These are phyloP conservation scores for Trachymyrmex cornetzi DNA, from an alignment of 1,140 invertebrate species.

Conservation along the genomic window DNA sequence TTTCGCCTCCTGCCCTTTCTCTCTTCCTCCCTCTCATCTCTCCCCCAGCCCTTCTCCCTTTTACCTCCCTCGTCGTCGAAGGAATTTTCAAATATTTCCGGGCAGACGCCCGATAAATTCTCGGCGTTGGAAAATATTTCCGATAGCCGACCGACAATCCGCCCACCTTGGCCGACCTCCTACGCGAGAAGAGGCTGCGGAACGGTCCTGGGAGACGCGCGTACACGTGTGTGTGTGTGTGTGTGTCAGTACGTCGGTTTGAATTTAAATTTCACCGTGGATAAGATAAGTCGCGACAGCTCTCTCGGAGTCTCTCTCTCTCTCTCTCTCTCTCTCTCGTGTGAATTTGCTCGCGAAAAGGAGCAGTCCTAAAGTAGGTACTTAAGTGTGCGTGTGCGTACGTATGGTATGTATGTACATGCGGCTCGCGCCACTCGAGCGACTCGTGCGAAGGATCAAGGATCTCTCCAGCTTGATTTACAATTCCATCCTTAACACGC, in stretches of 20 bases:
- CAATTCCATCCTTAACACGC: constrained; percentile 57
- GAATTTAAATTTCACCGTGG: constrained; percentile 77
- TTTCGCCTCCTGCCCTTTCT: constrained; percentile 24
- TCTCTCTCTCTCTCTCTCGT: background rate
- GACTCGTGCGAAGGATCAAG: constrained; percentile 44
- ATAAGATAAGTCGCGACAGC: constrained; percentile 72
- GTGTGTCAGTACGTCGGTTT: constrained; percentile 9
- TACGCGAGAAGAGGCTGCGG: constrained; percentile 63
- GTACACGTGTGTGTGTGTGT: too few species aligned
- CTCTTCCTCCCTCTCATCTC: background rate
- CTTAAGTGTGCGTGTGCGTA: constrained; percentile 18
- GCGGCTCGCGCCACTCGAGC: constrained; percentile 7
- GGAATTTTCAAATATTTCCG: constrained; percentile 83
- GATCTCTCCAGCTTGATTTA: constrained; percentile 63
- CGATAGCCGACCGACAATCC: constrained; percentile 79
- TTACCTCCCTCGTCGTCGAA: constrained; percentile 69
- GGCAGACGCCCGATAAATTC: constrained; percentile 83
- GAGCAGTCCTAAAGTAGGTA: constrained; percentile 15
- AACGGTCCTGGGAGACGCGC: constrained; percentile 47
- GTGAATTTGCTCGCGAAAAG: constrained; percentile 11
- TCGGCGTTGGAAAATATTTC: constrained; percentile 82
- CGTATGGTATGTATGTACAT: constrained; percentile 6
- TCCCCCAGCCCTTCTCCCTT: constrained; percentile 9
- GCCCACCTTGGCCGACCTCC: constrained; percentile 70
- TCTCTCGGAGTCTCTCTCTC: constrained; percentile 3